Base-by-base conservation (phyloP, 2,113 vertebrate species). In the Labeo rohita region DNA sequence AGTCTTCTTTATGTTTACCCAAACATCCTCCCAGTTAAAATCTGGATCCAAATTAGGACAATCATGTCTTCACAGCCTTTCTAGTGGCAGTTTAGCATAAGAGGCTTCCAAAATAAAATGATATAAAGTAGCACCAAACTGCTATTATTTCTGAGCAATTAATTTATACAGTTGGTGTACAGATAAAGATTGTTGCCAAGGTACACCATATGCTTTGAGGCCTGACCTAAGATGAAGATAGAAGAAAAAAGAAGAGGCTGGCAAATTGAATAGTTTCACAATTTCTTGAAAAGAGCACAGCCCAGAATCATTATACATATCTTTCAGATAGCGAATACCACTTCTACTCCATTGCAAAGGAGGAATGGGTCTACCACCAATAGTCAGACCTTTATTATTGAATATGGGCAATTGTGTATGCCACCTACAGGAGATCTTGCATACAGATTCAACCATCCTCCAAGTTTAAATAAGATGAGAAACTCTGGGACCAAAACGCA, bases 281-380 rank as follows among this genome's bases (percentile, higher is more conserved):
- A 47, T 47, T 7, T 47, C 47, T 9, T 47, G 47, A 47, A 45
- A 47, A 47, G 47, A 47, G 47, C 47, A 47, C 47, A 47, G 8
- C 47, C 47, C 47, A 47, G 47, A 47, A 8, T 47, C 47, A 8
- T 47, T 9, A 47, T 47, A 47, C 8, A 47, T 47, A 8, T 47
- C 8, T 47, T 47, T 47, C 47, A 47, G 47, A 47, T 47, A 47
- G 47, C 9, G 47, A 47, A 47, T 47, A 47, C 47, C 47, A 47
- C 47, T 47, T 8, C 47, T 47, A 8, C 65, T 68, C 65, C 65
- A 36, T 6, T 68, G 65, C 4, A 28, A 68, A 11, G 65, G 65
- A 68, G 12, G 12, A 70, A 70, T 70, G 36, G 66, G 66, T 70
- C 66, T 70, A 18, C 66, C 66, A 8, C 34, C 66, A 70, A 70